These are phyloP conservation scores for Opisthocomus hoazin DNA, from an alignment of 2,113 vertebrate species.

Conservation along the genomic window DNA sequence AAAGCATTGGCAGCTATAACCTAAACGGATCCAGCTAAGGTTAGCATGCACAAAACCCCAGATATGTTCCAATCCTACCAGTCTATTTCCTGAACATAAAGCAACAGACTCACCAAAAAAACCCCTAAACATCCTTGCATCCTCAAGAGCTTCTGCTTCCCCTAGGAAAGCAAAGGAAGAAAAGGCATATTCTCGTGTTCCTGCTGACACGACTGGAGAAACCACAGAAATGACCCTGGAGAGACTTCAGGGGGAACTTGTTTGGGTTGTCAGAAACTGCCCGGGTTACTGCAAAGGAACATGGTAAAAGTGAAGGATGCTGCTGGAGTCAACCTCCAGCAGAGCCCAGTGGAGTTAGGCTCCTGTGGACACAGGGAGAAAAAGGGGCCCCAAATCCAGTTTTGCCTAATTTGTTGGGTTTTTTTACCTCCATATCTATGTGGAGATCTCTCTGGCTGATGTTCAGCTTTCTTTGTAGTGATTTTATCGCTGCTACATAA, in stretches of 20 bases:
- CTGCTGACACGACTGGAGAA: background rate
- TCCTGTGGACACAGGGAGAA: background rate
- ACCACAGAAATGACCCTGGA: background rate
- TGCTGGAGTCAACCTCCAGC: background rate
- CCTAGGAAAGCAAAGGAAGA: background rate
- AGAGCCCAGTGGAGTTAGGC: background rate
- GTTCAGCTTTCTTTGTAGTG: constrained; percentile 46
- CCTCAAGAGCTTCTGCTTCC: background rate
- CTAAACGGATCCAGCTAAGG: background rate
- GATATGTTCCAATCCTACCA: background rate
- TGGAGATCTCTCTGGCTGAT: constrained; percentile 25
- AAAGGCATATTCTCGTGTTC: accelerated
- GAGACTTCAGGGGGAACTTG: background rate
- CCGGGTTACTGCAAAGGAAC: background rate
- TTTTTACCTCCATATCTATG: background rate
- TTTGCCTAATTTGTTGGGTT: background rate
- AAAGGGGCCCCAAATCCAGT: background rate
- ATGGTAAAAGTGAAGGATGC: background rate
- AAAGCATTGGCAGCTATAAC: background rate
- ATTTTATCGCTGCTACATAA: constrained; percentile 59
- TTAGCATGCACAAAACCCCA: background rate
- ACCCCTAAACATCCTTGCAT: background rate
- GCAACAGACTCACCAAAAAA: background rate
- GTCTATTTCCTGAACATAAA: background rate
- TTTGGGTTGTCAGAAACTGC: background rate